Base-by-base conservation (phyloP, 2,113 vertebrate genomes). In the Rhadina sibilatrix region DNA sequence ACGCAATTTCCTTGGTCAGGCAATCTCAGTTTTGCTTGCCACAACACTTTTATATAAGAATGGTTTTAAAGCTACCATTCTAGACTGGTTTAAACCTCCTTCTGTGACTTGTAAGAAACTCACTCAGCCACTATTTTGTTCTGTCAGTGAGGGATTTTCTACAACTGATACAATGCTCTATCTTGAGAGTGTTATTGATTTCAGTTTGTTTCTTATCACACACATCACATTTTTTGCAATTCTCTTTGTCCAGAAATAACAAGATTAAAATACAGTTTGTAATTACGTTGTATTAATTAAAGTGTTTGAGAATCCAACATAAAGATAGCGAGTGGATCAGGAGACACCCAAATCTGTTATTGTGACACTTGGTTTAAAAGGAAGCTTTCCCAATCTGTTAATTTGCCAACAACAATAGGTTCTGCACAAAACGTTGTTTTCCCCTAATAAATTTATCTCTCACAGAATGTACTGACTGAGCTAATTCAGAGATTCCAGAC, bases 201-300 rank as follows among this genome's bases (percentile, higher is more conserved):
- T 72, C 6, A 35, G 84, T 87, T n/a, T 68, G 77, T 46, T 90
- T 76, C 81, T 91, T 94, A 94, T 82, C 91, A 60, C 69, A 71
- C 2, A 0, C 77, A 91, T 91, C 89, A 79, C 44, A 49, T 49
- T 89, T 89, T 93, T 56, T 87, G 57, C 83, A 84, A 89, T 75
- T 87, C 77, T 82, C 56, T 91, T 91, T 94, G 94, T 69, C 81
- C 74, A 79, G 70, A 89, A 93, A 79, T 65, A 89, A 95, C 42
- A 59, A 84, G 87, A 93, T 91, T 91, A 87, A 90, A 96, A 91
- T n/a, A 47, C 57, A 53, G 82, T 79, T 93, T 79, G 65, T 63
- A 82, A 95, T 94, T 89, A 87, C 24, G 77, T 18, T 70, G 61
- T 68, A 91, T 82, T 93, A 94, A 94, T 91, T 89, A 87, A 91